Evolutionary conservation across 2,113 vertebrate species (phyloP).

Genomic region (Todiramphus saurophagus): DNA sequence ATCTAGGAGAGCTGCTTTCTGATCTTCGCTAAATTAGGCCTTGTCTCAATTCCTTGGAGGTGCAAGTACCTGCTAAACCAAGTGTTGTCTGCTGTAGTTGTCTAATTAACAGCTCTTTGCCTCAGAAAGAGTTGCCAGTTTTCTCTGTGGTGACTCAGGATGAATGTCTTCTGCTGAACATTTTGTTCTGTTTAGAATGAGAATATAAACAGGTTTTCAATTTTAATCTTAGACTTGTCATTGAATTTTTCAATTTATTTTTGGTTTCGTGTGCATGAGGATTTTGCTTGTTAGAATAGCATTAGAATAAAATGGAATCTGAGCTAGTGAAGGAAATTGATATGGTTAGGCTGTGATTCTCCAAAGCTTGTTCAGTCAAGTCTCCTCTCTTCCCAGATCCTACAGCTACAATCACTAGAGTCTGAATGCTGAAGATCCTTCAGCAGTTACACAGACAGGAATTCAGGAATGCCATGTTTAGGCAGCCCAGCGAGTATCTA

Average conservation of each 20-base stretch:
- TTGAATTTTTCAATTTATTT: no score
- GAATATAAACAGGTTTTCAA: background rate
- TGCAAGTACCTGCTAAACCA: background rate
- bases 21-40: background rate
- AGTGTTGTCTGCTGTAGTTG: background rate
- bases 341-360: background rate
- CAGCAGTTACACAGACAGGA: background rate
- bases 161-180: background rate
- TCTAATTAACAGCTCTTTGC: slow-evolving; percentile 13
- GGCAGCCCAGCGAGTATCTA: background rate
- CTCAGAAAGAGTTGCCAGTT: background rate
- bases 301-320: background rate
- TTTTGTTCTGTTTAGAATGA: background rate
- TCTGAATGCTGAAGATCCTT: background rate
- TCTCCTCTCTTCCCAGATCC: background rate
- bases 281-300: background rate
- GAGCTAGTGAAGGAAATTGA: background rate
- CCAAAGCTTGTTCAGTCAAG: background rate
- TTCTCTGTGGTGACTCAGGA: background rate
- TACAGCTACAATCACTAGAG: background rate
- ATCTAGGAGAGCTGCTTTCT: background rate
- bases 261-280: no score
- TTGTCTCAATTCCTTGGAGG: background rate
- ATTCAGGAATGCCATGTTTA: background rate
- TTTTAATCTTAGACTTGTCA: background rate